Evolutionary conservation across 1,140 invertebrate species (phyloP).

Genomic region (Drosophila subpulchrella): DNA sequence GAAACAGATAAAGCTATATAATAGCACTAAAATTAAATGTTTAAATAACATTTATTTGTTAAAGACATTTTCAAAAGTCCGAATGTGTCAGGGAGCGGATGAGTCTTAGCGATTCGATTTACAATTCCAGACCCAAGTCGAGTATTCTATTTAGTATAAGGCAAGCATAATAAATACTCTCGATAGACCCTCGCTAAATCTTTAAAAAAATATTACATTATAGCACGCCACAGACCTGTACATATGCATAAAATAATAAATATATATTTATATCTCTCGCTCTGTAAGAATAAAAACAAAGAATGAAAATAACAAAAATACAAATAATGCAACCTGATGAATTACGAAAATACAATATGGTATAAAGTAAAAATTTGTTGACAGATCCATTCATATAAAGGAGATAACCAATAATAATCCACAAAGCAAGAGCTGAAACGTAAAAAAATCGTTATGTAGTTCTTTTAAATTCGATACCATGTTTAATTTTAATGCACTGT

Average conservation of each 20-base stretch:
- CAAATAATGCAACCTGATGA: slow-evolving; percentile 77
- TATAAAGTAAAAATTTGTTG: slow-evolving; percentile 72
- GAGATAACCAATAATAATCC: slow-evolving; percentile 36
- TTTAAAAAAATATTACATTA: slow-evolving; percentile 22
- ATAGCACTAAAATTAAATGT: slow-evolving; percentile 61
- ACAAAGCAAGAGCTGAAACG: slow-evolving; percentile 32
- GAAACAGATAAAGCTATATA: slow-evolving; percentile 59
- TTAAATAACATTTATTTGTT: slow-evolving; percentile 42
- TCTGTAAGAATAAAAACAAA: slow-evolving; percentile 50
- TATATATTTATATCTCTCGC: slow-evolving; percentile 49
- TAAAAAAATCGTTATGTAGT: slow-evolving; percentile 63
- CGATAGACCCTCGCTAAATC: slow-evolving; percentile 11
- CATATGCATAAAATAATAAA: slow-evolving; percentile 49
- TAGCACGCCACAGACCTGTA: slow-evolving; percentile 52
- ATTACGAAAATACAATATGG: slow-evolving; percentile 65
- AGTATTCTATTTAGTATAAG: slow-evolving; percentile 35
- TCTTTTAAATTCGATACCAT: slow-evolving; percentile 60
- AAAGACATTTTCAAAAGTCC: not conserved
- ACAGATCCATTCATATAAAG: slow-evolving; percentile 69
- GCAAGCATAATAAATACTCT: slow-evolving; percentile 32
- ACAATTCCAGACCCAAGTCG: slow-evolving; percentile 14
- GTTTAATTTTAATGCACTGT: slow-evolving; percentile 82
- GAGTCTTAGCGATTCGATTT: slow-evolving; percentile 1
- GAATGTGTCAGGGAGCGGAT: not conserved
- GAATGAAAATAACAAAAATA: slow-evolving; percentile 68